Evolutionary conservation across 2,888 invertebrate genomes (phyloP), one percentile per base, ranked within the genome.

Genomic region (Epinotia nisella): DNA sequence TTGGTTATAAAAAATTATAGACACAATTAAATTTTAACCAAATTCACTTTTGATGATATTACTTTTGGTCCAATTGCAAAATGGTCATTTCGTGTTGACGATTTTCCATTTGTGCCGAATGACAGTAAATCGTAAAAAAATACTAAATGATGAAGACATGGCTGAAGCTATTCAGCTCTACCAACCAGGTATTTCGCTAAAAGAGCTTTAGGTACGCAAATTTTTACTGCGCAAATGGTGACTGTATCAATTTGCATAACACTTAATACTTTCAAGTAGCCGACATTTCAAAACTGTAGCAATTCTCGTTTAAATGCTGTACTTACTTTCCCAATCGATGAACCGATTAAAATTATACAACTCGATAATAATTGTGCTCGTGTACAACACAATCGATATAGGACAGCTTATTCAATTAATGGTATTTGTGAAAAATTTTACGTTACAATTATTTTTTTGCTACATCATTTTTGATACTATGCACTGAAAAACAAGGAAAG

Each of bases 271-370:
- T 62, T 68, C 56, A 72, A 62, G 49, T 39, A 62, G 49, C 67
- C 61, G 49, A 68, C 61, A 49, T 72, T 72, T 68, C 61, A 49
- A 55, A 68, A 61, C 61, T 72, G 71, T 71, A 45, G 35, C 72
- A 72, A 62, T 68, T 72, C 67, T 56, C 61, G 35, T 60, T 66
- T 71, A 55, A 66, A 61, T 45, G 49, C 41, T 10, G 64, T 29
- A 67, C 41, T 75, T 73, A 67, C 41, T 75, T 73, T 62, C 75
- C 62, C 72, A 75, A 75, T 72, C 73, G 66, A 75, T 70, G 72
- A 21, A 41, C 61, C 75, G 66, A 70, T 73, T 73, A 75, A 66
- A 70, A 70, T 75, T 75, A 75, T 75, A 75, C 75, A 75, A 73
- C 66, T 60, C 70, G 58, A 75, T 75, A 66, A 68, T 68, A 67